These are phyloP conservation scores for Drosophila borborema DNA, from an alignment of 2,888 invertebrate genomes.

Conservation along the genomic window DNA sequence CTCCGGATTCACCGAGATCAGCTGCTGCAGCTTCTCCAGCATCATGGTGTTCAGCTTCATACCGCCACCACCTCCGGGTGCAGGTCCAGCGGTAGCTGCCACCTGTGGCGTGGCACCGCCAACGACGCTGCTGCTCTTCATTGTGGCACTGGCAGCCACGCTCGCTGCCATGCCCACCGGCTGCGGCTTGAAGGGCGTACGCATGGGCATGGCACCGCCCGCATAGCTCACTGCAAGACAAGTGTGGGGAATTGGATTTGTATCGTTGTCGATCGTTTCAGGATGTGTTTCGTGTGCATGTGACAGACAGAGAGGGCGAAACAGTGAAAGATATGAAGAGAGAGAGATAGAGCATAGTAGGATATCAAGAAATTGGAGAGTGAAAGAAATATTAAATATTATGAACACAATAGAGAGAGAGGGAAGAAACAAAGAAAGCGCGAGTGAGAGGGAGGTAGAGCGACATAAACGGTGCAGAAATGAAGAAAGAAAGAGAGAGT, in stretches of 20 bases:
- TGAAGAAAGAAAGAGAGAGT: background rate
- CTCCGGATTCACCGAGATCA: constrained; percentile 84
- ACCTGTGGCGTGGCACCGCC: constrained; percentile 40
- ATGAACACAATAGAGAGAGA: no score
- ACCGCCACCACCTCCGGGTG: constrained; percentile 29
- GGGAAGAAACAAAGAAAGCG: no score
- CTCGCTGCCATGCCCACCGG: constrained; percentile 6
- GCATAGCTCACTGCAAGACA: constrained; percentile 79
- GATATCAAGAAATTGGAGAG: no score
- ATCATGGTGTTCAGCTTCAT: constrained; percentile 80
- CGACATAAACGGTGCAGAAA: no score
- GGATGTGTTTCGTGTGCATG: constrained; percentile 4
- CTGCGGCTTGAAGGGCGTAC: constrained; percentile 43
- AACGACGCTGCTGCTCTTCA: constrained; percentile 1
- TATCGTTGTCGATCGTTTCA: constrained; percentile 15
- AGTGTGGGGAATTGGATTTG: constrained; percentile 28
- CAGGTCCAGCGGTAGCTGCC: constrained; percentile 17
- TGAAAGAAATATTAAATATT: no score
- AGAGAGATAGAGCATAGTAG: background rate
- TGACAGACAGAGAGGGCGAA: background rate
- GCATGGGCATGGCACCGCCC: constrained; percentile 35
- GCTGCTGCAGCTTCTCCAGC: constrained; percentile 83
- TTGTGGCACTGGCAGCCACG: background rate
- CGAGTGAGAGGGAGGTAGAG: background rate
- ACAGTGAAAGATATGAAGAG: background rate